These are phyloP conservation scores for Saccostrea cuccullata DNA, from an alignment of 1,140 invertebrate species.

Conservation along the genomic window DNA sequence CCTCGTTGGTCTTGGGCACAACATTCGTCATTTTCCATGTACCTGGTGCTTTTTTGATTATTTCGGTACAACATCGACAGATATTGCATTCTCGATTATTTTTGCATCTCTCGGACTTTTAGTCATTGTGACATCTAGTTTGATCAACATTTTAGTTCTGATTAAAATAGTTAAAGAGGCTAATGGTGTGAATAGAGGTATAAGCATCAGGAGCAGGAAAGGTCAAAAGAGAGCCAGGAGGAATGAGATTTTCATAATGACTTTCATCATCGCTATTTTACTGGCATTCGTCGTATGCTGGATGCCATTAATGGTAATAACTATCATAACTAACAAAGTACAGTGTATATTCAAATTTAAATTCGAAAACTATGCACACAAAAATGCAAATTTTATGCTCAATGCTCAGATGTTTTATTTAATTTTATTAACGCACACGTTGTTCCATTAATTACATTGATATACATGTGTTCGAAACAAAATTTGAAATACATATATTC, in stretches of 20 bases:
- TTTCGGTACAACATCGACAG: constrained; percentile 54
- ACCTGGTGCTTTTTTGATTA: constrained; percentile 79
- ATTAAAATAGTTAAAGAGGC: constrained; percentile 24
- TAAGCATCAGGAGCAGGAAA: constrained; percentile 25
- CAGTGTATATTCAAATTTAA: no score
- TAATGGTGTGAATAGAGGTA: background rate
- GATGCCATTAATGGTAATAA: constrained; percentile 56
- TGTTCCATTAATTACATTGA: no score
- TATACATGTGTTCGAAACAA: no score
- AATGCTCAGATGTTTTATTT: no score
- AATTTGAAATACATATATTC: no score
- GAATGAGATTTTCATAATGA: constrained; percentile 51
- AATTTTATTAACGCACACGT: no score
- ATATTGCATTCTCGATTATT: constrained; percentile 67
- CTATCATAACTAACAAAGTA: background rate
- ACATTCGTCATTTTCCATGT: constrained; percentile 73
- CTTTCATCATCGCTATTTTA: constrained; percentile 51
- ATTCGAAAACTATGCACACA: no score
- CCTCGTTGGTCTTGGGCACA: constrained; percentile 73
- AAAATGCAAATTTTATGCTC: no score
- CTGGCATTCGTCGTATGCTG: constrained; percentile 54
- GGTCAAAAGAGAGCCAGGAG: constrained; percentile 18
- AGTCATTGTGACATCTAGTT: constrained; percentile 69
- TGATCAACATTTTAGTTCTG: constrained; percentile 56
- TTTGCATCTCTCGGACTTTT: constrained; percentile 72